Base-by-base conservation (phyloP, 1,140 invertebrate genomes). In the Atta cephalotes region DNA sequence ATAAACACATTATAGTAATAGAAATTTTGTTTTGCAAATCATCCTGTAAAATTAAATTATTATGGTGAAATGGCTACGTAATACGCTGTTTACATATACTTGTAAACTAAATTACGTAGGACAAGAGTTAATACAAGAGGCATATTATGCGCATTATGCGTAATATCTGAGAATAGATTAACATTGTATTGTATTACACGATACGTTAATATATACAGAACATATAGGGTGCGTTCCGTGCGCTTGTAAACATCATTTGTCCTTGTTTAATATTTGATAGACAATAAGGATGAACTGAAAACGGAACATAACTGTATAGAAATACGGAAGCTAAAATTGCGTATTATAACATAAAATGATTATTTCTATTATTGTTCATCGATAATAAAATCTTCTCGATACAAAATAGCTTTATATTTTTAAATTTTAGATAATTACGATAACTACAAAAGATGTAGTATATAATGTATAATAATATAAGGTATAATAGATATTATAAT, bases 31-130 rank as follows among this genome's bases (percentile, higher is more conserved):
- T 45, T 78, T 65, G n/a, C 5, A 45, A 77, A 63, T 62, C 9
- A n/a, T n/a, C 0, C 9, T 25, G 12, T 31, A 78, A 45, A 77
- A 45, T 5, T 4, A 28, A 25, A 62, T 21, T 60, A 62, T 77
- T 28, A 45, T 28, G 16, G 0, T n/a, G 6, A 45, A 45, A 45
- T 9, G 28, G n/a, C 2, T 18, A 9, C 10, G 4, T 65, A 49
- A 18, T 16, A 28, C n/a, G 10, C 71, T 10, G 31, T n/a, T 78
- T 78, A 63, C 35, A 39, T n/a, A 63, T n/a, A 39, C 21, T 68
- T 68, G 14, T 16, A 76, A 76, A 76, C 51, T 58, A 76, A 76
- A 76, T 76, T 76, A 63, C 45, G 18, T 78, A 78, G 2, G 53
- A 77, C 35, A 39, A 25, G 7, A 62, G n/a, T 18, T 63, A 60